Evolutionary conservation across 1,140 invertebrate genomes (phyloP).

Genomic region (Drosophila lini): DNA sequence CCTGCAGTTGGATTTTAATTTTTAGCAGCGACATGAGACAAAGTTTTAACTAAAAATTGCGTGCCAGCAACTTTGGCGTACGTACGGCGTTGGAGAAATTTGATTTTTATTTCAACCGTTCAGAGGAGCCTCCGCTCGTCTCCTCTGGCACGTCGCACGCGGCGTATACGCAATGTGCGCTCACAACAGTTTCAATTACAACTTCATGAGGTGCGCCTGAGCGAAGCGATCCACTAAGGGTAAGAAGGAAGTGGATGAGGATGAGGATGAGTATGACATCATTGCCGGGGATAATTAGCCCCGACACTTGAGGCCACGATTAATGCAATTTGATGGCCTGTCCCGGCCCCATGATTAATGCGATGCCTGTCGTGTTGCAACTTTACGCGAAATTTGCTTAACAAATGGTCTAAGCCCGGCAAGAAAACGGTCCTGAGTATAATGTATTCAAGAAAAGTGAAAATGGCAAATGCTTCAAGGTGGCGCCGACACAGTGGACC

Average conservation of each 20-base stretch:
- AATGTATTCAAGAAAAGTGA: slow-evolving; percentile 38
- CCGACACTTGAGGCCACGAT: slow-evolving; percentile 60
- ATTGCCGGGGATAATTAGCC: slow-evolving; percentile 55
- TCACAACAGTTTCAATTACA: slow-evolving; percentile 69
- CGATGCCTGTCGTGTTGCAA: slow-evolving; percentile 59
- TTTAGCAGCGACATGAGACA: slow-evolving; percentile 70
- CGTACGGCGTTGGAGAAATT: slow-evolving; percentile 52
- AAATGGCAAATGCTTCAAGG: slow-evolving; percentile 23
- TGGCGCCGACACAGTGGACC: slow-evolving; percentile 18
- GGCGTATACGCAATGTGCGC: slow-evolving; percentile 69
- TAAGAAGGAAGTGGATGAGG: not conserved
- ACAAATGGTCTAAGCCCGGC: slow-evolving; percentile 55
- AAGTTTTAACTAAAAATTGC: slow-evolving; percentile 73
- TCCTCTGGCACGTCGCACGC: slow-evolving; percentile 41
- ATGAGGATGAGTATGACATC: slow-evolving; percentile 25
- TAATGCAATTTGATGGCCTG: slow-evolving; percentile 68
- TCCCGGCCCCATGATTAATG: slow-evolving; percentile 64
- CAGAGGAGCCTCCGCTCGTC: not conserved
- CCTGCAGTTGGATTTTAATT: slow-evolving; percentile 74
- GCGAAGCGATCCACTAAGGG: slow-evolving; percentile 25
- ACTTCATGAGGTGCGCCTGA: slow-evolving; percentile 27
- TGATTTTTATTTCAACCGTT: slow-evolving; percentile 68
- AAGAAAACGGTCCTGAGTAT: not conserved
- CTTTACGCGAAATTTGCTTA: slow-evolving; percentile 68
- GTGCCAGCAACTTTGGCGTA: slow-evolving; percentile 49